Conservation (phyloP, 2,113 vertebrate genomes). For the Clarias magur region DNA sequence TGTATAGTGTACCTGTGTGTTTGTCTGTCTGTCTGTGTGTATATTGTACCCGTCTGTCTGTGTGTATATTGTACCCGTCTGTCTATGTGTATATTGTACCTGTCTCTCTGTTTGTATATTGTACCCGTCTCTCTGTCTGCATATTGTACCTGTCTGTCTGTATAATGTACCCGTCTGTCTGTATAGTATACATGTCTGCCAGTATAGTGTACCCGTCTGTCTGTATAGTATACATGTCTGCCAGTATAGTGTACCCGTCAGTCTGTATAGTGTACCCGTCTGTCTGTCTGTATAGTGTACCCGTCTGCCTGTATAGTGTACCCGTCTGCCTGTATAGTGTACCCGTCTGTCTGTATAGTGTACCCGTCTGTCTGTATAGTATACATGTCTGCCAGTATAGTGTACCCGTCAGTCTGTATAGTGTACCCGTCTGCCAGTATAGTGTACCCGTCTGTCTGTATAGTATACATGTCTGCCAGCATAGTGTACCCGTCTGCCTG, state of each 20-base stretch:
- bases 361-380: background rate
- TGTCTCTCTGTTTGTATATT: background rate
- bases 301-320: background rate
- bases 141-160: background rate
- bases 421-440: background rate
- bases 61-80: background rate
- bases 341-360: background rate
- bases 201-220: background rate
- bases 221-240: background rate
- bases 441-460: background rate
- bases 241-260: background rate
- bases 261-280: background rate
- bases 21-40: background rate
- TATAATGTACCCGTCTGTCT: background rate
- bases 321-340: background rate
- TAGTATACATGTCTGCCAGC: no score
- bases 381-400: background rate
- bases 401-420: no score
- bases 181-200: background rate
- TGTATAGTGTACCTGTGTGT: background rate
- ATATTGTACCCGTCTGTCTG: background rate
- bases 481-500: background rate
- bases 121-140: background rate
- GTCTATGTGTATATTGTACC: no score
- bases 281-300: background rate